phyloP scores from a whole-genome alignment of 2,797 vertebrate genomes.

The Sardinella longiceps region DNA sequence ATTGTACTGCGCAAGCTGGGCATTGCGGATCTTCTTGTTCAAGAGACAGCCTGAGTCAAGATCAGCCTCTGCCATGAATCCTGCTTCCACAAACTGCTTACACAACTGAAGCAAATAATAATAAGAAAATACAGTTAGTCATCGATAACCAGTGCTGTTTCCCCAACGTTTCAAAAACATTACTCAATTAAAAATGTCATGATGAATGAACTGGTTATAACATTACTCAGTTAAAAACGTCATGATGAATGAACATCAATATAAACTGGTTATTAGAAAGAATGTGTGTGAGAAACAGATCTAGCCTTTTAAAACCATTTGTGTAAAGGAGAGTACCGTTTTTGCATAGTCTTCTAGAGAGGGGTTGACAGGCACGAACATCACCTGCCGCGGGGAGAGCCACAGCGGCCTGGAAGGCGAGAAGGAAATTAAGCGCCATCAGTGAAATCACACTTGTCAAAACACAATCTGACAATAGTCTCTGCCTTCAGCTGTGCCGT shows the following conservation, averaged over 20 bases:
- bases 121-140: neutral
- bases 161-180: neutral
- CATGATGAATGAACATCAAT: neutral
- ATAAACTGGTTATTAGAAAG: neutral
- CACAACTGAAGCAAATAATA: slow-evolving; percentile 83
- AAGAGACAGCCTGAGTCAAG: slow-evolving; percentile 88
- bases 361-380: slow-evolving; percentile 90
- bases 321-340: too few species aligned
- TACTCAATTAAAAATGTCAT: neutral
- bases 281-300: neutral
- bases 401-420: slow-evolving; percentile 87
- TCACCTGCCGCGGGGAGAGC: slow-evolving; percentile 91
- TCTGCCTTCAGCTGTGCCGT: neutral
- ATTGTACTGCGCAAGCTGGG: slow-evolving; percentile 93
- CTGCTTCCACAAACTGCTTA: slow-evolving; percentile 83
- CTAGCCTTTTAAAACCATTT: too few species aligned
- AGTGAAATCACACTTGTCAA: neutral
- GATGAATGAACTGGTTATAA: neutral
- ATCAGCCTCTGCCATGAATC: slow-evolving; percentile 92
- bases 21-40: slow-evolving; percentile 94
- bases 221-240: neutral
- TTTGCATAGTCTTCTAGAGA: slow-evolving; percentile 85
- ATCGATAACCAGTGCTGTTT: neutral
- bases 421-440: neutral
- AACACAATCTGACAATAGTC: slow-evolving; percentile 6